Base-by-base conservation (phyloP, 2,888 invertebrate genomes). In the Acronicta psi region DNA sequence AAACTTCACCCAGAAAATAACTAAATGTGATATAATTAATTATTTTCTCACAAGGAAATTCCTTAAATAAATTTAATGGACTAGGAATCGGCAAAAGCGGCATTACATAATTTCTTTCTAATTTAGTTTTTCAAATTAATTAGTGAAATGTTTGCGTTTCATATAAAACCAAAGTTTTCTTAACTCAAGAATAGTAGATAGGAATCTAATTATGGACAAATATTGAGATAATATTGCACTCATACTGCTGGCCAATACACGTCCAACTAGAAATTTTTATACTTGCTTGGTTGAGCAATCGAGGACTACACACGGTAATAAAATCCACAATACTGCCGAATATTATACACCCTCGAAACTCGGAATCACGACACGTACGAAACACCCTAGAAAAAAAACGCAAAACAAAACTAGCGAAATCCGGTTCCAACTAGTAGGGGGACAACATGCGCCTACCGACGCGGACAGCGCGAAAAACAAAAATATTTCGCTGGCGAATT, bases 371-470 rank as follows among this genome's bases (percentile, higher is more conserved):
- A 70, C 75, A 74, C 69, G 72, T 72, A 69, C 45, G 31, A 49
- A 62, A 63, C 54, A 20, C 7, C 10, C 23, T 50, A 58, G 71
- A 69, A 70, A 46, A 59, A 50, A 66, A 65, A 69, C 20, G 7
- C 59, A 73, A 61, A 73, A 82, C 75, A 80, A 77, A 77, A 69
- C 73, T 68, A 75, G 68, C 69, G 67, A 74, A 79, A 79, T 74
- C 73, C 56, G 57, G 73, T 71, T 59, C 56, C 69, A 77, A 73
- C 77, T 52, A 71, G 74, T 73, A 62, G 74, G 75, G 78, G 67
- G 76, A 80, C 82, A 77, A 79, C 83, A 80, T 75, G 69, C 77
- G 83, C 80, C 77, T 75, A 78, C 77, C 79, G 77, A 50, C 69
- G 75, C 70, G 74, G 73, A 73, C 73, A 54, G 40, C 44, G 56